Percentiles rank a stretch among this genome's conserved stretches.
phyloP scores from a whole-genome alignment of 2,888 invertebrate genomes.

The Lissonota sp. region DNA sequence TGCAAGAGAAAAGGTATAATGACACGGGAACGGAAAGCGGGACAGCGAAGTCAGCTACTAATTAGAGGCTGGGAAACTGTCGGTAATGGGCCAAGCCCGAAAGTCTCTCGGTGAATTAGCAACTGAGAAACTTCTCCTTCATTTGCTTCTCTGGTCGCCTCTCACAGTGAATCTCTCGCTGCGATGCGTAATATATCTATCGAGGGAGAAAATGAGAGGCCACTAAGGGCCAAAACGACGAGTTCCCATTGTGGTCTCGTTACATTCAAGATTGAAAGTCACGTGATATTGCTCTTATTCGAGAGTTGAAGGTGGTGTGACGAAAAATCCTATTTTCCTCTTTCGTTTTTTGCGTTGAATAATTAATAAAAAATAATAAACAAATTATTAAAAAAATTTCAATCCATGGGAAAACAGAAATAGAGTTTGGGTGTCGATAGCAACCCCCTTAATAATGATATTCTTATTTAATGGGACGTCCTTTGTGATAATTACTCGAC shows the following conservation, averaged over 20 bases:
- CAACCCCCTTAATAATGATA: no score
- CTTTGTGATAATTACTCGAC: no score
- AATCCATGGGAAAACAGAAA: background rate
- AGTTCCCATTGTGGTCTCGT: slow-evolving; percentile 41
- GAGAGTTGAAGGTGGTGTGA: background rate
- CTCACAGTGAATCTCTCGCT: slow-evolving; percentile 18
- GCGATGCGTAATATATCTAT: slow-evolving; percentile 3
- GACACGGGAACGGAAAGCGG: slow-evolving; percentile 33
- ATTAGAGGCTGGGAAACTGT: slow-evolving; percentile 69
- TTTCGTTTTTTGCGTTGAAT: background rate
- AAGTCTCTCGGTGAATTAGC: slow-evolving; percentile 67
- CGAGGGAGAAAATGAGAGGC: slow-evolving; percentile 45
- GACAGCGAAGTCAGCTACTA: slow-evolving; percentile 52
- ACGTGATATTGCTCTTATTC: slow-evolving; percentile 43
- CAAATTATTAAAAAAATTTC: no score
- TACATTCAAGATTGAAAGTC: slow-evolving; percentile 41
- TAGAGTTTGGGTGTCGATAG: no score
- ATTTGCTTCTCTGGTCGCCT: slow-evolving; percentile 60
- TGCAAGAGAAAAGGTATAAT: slow-evolving; percentile 55
- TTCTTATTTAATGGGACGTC: no score
- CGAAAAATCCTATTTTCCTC: background rate
- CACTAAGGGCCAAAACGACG: slow-evolving; percentile 7
- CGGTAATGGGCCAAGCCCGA: slow-evolving; percentile 66
- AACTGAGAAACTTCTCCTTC: slow-evolving; percentile 67
- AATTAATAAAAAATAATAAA: no score